Conservation (phyloP, 1,140 invertebrate species). For the Caerostris extrusa region DNA sequence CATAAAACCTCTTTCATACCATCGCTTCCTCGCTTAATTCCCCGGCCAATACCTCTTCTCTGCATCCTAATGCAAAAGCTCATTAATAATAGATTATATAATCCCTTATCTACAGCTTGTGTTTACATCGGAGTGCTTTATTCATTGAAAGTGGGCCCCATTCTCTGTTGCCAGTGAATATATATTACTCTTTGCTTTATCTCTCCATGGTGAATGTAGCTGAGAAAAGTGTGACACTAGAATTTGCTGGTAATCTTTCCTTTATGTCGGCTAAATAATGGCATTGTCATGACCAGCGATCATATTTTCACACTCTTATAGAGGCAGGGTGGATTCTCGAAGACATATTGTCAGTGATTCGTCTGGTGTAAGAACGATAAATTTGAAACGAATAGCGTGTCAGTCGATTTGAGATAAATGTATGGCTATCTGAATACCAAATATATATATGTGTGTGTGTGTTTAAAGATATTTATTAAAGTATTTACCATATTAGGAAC, state of each 20-base stretch:
- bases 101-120: slow-evolving; percentile 63
- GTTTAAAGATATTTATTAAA: too few species aligned
- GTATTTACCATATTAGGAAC: too few species aligned
- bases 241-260: slow-evolving; percentile 64
- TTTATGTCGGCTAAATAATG: slow-evolving; percentile 40
- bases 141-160: slow-evolving; percentile 48
- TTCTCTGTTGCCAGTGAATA: slow-evolving; percentile 43
- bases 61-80: slow-evolving; percentile 65
- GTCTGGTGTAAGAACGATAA: neutral
- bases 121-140: slow-evolving; percentile 62
- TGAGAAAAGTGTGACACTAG: slow-evolving; percentile 11
- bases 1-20: slow-evolving; percentile 45
- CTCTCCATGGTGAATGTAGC: neutral
- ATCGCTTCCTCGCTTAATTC: slow-evolving; percentile 51
- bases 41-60: neutral
- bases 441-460: too few species aligned
- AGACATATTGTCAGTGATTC: neutral
- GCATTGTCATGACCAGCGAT: neutral
- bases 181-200: slow-evolving; percentile 50
- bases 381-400: neutral
- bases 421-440: too few species aligned
- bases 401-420: too few species aligned
- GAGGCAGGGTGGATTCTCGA: neutral
- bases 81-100: slow-evolving; percentile 73
- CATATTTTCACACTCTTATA: slow-evolving; percentile 4